These are phyloP conservation scores for Gyps fulvus DNA, from an alignment of 2,113 vertebrate species.

Conservation along the genomic window DNA sequence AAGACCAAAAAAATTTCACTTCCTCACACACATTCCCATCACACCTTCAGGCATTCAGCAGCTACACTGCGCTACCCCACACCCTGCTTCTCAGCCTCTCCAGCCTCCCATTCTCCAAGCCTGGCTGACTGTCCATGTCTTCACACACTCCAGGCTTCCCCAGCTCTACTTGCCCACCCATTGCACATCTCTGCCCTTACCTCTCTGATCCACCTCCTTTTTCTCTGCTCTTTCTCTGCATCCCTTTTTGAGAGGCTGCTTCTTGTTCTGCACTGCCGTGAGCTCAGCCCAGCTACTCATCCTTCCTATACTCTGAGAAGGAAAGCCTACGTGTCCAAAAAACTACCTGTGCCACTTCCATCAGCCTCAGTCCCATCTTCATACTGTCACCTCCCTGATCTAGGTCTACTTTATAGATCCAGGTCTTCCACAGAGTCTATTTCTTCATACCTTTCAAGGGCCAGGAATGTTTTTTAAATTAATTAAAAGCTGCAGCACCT, in stretches of 20 bases:
- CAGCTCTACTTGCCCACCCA: not conserved
- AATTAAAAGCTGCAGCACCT: not conserved
- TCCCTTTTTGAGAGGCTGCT: not conserved
- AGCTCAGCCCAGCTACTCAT: not conserved
- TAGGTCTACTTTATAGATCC: not conserved
- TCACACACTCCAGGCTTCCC: not conserved
- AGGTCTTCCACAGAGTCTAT: not conserved
- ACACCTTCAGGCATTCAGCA: not conserved
- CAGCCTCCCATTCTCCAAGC: not conserved
- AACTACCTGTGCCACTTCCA: not conserved
- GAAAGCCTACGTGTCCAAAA: not conserved
- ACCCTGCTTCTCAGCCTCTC: not conserved
- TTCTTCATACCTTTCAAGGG: not conserved
- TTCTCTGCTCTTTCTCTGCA: not conserved
- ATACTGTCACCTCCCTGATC: not conserved
- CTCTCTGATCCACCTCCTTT: not conserved
- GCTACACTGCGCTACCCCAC: not conserved
- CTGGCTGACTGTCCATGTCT: fast-evolving
- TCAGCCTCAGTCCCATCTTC: not conserved
- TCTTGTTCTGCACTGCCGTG: not conserved
- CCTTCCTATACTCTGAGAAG: not conserved
- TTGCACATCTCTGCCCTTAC: not conserved
- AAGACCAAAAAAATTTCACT: not conserved
- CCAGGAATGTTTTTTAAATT: not conserved
- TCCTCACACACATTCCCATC: not conserved